Evolutionary conservation across 2,113 vertebrate genomes (phyloP), one percentile per base, ranked within the genome.

Genomic region (Recurvirostra avosetta): DNA sequence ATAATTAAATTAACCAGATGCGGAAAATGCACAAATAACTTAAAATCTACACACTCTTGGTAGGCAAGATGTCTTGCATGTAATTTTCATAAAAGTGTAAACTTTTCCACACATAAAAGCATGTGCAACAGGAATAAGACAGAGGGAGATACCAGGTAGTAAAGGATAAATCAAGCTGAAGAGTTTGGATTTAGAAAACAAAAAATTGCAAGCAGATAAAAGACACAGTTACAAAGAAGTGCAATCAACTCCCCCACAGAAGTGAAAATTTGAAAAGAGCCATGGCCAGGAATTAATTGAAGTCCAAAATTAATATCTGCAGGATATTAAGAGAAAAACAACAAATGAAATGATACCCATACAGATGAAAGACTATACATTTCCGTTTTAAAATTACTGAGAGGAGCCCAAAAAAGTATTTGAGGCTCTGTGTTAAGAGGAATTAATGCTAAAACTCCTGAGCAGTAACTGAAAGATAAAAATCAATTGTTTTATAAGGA

Each of bases 191-290:
- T 8, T 38, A 26, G 23, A 62, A 77, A 82, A 62, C 12, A 1
- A 73, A 58, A 34, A 78, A 27, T 7, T 74, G 3, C 19, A 85
- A 59, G 32, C 8, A 63, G 3, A 45, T 38, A 53, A 71, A 90
- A 66, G 8, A 50, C 15, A 66, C 11, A 40, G 15, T 66, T 66
- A 30, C 5, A 71, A 65, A 52, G 9, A 73, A 43, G 1, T 26
- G 8, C 4, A 85, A 72, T 41, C 8, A 80, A 17, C 3, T 45
- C 2, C 6, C 2, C 4, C 4, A 2, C 3, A 15, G 6, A 52
- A 68, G 1, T 18, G 20, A 40, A 45, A 67, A 80, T 29, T 41
- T 53, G 2, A 3, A 16, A 73, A 62, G 20, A 56, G 0, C 6
- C 7, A 27, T 40, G 5, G 5, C 4, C 20, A 72, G 12, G 5